A percentile compares a stretch with the other conserved stretches of the same genome.
Conservation (phyloP, 2,113 vertebrate species). For the Balaeniceps rex region DNA sequence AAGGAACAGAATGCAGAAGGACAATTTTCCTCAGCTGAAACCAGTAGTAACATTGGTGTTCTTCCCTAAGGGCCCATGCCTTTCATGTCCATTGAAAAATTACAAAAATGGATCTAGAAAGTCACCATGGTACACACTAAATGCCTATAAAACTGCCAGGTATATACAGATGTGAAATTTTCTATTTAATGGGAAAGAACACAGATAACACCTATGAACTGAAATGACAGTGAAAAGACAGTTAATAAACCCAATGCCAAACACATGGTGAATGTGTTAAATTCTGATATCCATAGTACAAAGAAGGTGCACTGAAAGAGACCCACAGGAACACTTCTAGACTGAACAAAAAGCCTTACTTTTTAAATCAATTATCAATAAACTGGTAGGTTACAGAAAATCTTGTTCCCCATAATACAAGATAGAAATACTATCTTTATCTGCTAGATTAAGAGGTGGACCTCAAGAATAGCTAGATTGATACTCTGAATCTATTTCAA, state of each 20-base stretch:
- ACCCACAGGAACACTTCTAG: not conserved
- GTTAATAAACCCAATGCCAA: not conserved
- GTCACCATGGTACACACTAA: not conserved
- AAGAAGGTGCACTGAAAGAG: not conserved
- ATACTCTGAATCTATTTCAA: not conserved
- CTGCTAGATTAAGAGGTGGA: not conserved
- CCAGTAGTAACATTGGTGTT: not conserved
- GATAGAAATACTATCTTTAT: not conserved
- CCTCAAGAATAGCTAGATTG: not conserved
- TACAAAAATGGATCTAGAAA: not conserved
- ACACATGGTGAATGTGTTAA: not conserved
- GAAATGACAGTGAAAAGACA: not conserved
- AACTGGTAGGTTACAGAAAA: not conserved
- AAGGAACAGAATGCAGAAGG: not conserved
- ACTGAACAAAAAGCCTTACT: not conserved
- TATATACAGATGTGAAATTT: not conserved
- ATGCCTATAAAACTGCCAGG: not conserved
- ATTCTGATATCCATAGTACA: not conserved
- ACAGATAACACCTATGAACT: not conserved
- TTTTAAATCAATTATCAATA: not conserved
- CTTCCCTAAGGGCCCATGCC: not conserved
- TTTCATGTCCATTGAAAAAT: not conserved
- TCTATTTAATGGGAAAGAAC: not conserved
- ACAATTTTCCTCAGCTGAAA: not conserved
- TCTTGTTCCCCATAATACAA: not conserved